Percentiles rank a stretch among this genome's conserved stretches.
phyloP scores from a whole-genome alignment of 92 coral and sea anemone species.

The Porites evermanni region DNA sequence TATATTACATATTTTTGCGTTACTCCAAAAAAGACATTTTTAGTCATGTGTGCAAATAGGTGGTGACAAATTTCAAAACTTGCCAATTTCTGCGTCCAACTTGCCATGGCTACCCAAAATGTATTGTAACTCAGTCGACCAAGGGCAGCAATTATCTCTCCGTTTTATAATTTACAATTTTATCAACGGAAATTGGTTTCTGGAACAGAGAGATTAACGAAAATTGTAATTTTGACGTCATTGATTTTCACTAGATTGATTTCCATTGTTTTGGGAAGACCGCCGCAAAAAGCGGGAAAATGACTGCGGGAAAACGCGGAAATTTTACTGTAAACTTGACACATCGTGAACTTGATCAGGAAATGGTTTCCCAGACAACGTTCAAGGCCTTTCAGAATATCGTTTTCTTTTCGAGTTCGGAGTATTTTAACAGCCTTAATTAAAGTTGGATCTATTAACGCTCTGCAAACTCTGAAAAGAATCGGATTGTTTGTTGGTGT shows the following conservation, averaged over 20 bases:
- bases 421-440: slow-evolving; percentile 35
- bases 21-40: no score
- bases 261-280: background rate
- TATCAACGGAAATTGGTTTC: background rate
- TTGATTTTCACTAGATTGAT: background rate
- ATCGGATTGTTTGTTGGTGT: slow-evolving; percentile 15
- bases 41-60: no score
- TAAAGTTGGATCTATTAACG: slow-evolving; percentile 18
- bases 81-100: no score
- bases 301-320: background rate
- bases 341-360: background rate
- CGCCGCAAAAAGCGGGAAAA: background rate
- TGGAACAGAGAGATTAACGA: background rate
- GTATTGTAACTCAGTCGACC: background rate
- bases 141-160: background rate
- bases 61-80: no score
- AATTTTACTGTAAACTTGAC: background rate
- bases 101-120: background rate
- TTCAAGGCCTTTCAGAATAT: background rate
- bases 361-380: slow-evolving; percentile 26
- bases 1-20: no score
- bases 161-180: background rate
- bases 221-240: background rate
- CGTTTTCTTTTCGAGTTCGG: slow-evolving; percentile 16
- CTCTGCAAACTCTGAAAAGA: slow-evolving; percentile 20